Evolutionary conservation across 1,140 invertebrate species (phyloP).

Genomic region (Oncopodura yosiiana): DNA sequence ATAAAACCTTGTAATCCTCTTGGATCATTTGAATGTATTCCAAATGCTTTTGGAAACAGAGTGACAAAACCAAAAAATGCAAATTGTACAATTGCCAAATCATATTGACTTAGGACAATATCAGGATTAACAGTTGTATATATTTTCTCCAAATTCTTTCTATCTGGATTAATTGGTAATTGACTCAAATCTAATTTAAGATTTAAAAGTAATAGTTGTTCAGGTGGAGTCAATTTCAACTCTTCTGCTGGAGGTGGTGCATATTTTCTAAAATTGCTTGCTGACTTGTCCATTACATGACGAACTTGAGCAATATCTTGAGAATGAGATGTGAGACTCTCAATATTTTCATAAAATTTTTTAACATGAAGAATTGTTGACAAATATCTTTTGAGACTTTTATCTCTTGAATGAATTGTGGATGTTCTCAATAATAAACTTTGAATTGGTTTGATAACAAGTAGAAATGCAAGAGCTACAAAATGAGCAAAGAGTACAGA

Average conservation of each 20-base stretch:
- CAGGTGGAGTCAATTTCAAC: conserved; percentile 11
- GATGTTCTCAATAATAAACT: conserved; percentile 20
- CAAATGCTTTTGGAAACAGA: conserved; percentile 24
- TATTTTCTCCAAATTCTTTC: conserved; percentile 6
- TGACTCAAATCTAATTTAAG: conserved; percentile 4
- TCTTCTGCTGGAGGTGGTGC: conserved; percentile 26
- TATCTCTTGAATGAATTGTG: conserved; percentile 6
- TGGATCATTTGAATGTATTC: conserved; percentile 13
- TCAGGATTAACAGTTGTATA: conserved; percentile 26
- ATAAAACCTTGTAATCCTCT: conserved; percentile 23
- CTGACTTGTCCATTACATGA: not conserved
- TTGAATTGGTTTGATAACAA: conserved; percentile 27
- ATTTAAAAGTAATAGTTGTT: conserved; percentile 4
- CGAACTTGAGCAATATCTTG: not conserved
- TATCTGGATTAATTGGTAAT: not conserved
- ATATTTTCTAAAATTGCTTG: conserved; percentile 18
- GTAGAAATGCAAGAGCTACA: conserved; percentile 24
- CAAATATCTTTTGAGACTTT: conserved; percentile 16
- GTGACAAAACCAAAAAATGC: conserved; percentile 25
- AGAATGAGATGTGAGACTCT: not conserved
- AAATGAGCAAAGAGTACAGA: too few species aligned
- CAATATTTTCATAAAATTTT: conserved; percentile 18
- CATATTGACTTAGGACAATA: conserved; percentile 30
- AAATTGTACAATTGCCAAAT: conserved; percentile 29
- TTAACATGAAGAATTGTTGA: conserved; percentile 22